phyloP scores from a whole-genome alignment of 2,113 vertebrate species.

The Oostethus manadensis region DNA sequence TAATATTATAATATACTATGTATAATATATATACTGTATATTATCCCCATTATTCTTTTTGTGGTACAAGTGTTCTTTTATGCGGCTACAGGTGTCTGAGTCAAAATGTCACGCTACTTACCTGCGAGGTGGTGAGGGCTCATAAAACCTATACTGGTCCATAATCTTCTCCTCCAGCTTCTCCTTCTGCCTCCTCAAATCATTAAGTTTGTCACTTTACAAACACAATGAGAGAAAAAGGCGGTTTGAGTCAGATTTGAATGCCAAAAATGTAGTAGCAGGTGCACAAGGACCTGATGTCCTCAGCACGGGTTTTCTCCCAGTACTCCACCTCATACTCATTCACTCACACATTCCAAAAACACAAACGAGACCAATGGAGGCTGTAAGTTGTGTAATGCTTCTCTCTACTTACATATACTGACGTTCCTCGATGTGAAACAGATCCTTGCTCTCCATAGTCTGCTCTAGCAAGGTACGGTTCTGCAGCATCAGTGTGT shows the following conservation, averaged over 20 bases:
- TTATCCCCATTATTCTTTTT: too few relatives aligned
- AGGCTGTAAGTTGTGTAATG: background rate
- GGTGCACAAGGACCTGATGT: too few relatives aligned
- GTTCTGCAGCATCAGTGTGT: slow-evolving; percentile 96
- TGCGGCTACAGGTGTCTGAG: background rate
- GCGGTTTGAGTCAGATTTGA: background rate
- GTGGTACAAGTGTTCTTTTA: too few relatives aligned
- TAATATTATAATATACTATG: background rate
- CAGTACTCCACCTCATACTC: too few relatives aligned
- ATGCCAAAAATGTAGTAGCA: too few relatives aligned
- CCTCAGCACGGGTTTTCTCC: too few relatives aligned
- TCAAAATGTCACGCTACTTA: slow-evolving; percentile 42
- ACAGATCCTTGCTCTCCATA: slow-evolving; percentile 98
- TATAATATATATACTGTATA: background rate
- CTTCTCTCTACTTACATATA: slow-evolving; percentile 78
- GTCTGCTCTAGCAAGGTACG: slow-evolving; percentile 92
- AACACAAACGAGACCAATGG: too few relatives aligned
- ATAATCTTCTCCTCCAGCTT: slow-evolving; percentile 99
- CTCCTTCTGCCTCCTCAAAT: slow-evolving; percentile 94
- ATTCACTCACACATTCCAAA: too few relatives aligned
- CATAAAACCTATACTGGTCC: slow-evolving; percentile 99
- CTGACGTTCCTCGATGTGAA: slow-evolving; percentile 95
- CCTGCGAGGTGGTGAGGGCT: slow-evolving; percentile 92
- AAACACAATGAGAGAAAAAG: slow-evolving; percentile 3
- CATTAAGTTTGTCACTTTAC: slow-evolving; percentile 91